Evolutionary conservation across 2,888 invertebrate species (phyloP), one percentile per base, ranked within the genome.

Genomic region (Saturnia pavonia): DNA sequence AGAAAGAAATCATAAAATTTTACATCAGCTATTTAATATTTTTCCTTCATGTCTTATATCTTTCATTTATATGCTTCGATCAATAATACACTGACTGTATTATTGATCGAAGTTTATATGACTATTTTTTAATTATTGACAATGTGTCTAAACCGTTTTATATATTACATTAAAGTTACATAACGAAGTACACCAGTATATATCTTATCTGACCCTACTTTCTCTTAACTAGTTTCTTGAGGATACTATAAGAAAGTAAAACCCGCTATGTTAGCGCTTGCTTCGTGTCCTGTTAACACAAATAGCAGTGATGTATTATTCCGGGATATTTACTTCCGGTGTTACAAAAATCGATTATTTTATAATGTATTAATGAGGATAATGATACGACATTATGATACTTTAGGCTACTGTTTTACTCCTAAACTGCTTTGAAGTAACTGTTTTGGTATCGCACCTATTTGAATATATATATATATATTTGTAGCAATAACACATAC

Each of bases 171-270:
- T 77, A 78, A 78, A 80, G 82, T 91, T 90, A 89, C 88, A 87
- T 90, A 90, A 90, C 83, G 84, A 88, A 89, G 89, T 89, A 89
- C 85, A 14, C 81, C 82, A 85, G 45, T 68, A 78, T 88, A 89
- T 88, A 89, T 87, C 90, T 88, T 87, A 65, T 40, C 88, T 87
- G 88, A 91, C 90, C 91, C 91, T 91, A 94, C 92, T 93, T 94
- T 93, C 92, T 92, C 93, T 90, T 89, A 91, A 91, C 91, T 91
- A 89, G 91, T 91, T 92, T 92, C 89, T 90, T 89, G 89, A 87
- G 90, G 92, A 91, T 89, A 89, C 88, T 87, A 85, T 85, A 91
- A 91, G 94, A 94, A 94, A 94, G 93, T 93, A 93, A 93, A 94
- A 93, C 91, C 88, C 91, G 91, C 92, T 91, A 91, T 89, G 90